Conservation (phyloP, 2,113 vertebrate genomes). For the Corythoichthys intestinalis region DNA sequence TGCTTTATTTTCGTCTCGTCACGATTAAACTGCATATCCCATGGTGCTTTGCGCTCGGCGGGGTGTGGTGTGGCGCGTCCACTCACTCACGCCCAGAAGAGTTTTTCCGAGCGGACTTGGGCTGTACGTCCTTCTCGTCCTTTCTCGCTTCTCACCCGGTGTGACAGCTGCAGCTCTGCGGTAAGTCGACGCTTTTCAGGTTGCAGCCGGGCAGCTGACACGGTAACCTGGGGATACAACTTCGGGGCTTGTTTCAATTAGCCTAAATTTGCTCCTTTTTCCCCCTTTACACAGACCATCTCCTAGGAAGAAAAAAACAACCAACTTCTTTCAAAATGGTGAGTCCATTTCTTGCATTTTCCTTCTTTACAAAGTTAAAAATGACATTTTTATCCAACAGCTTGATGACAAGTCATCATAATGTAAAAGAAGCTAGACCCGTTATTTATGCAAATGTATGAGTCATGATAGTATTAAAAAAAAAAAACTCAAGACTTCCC, state of each 20-base stretch:
- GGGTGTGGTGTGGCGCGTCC: slow-evolving; percentile 62
- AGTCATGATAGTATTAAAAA: slow-evolving; percentile 9
- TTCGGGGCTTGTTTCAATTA: neutral
- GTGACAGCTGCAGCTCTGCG: slow-evolving; percentile 27
- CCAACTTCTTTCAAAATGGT: slow-evolving; percentile 50
- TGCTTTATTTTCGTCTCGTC: neutral
- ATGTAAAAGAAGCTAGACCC: slow-evolving; percentile 9
- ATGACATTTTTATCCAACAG: neutral
- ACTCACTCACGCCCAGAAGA: neutral
- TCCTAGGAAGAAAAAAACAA: neutral
- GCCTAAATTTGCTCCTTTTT: neutral
- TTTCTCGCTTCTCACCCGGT: slow-evolving; percentile 2
- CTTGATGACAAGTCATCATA: neutral
- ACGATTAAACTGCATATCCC: slow-evolving; percentile 44
- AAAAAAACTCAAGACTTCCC: slow-evolving; percentile 4
- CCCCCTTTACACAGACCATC: slow-evolving; percentile 24
- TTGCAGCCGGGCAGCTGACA: neutral
- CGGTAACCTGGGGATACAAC: neutral
- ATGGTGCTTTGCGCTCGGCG: slow-evolving; percentile 18
- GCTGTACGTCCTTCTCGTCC: slow-evolving; percentile 9
- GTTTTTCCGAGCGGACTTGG: slow-evolving; percentile 16
- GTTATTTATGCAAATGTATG: slow-evolving; percentile 60
- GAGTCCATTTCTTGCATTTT: slow-evolving; percentile 28
- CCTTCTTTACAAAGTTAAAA: neutral
- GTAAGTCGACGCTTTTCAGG: slow-evolving; percentile 33